Base-by-base conservation (phyloP, 2,797 vertebrate species). In the Harpagifer antarcticus region DNA sequence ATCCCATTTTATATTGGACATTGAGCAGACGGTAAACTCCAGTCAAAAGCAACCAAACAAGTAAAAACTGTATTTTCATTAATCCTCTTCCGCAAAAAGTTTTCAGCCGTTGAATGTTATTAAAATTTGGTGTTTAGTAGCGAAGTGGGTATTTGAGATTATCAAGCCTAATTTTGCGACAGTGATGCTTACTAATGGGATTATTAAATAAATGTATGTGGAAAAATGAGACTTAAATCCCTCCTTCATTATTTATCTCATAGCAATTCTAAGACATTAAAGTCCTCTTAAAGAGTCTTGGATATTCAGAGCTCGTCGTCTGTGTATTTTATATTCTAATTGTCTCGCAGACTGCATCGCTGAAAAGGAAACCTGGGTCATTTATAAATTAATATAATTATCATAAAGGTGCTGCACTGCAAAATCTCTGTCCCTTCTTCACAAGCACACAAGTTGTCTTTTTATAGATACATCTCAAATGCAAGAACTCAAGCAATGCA, bases 171-270 rank as follows among this genome's bases (percentile, higher is more conserved):
- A 54, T 61, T 67, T 66, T 73, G 57, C 61, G 59, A 87, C 79
- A 81, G 75, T 59, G 58, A 76, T 79, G 76, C 82, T 80, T 56
- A 76, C 62, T 55, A 73, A 55, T 17, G 3, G 80, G 83, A 83
- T 85, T 87, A 75, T 80, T 75, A 43, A 9, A 82, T 85, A 78
- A 14, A 82, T 86, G 88, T 70, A 66, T 80, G 86, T 53, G 63
- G 76, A 72, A 64, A 77, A 68, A 76, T 44, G 42, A 50, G 66
- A 76, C 59, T 72, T 49, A 68, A 89, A 83, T 82, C 81, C 72
- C 43, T 37, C 57, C 37, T 53, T 49, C 19, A 33, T 76, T 73
- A 68, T 81, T 76, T 72, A 68, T 82, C 68, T 70, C 23, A 49
- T 17, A 76, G 72, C 77, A 74, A 72, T 55, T 63, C 65, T 42